Percentiles rank a stretch among this genome's conserved stretches.
Evolutionary conservation across 1,140 invertebrate genomes (phyloP).

Genomic region (Aphelenchoides besseyi): DNA sequence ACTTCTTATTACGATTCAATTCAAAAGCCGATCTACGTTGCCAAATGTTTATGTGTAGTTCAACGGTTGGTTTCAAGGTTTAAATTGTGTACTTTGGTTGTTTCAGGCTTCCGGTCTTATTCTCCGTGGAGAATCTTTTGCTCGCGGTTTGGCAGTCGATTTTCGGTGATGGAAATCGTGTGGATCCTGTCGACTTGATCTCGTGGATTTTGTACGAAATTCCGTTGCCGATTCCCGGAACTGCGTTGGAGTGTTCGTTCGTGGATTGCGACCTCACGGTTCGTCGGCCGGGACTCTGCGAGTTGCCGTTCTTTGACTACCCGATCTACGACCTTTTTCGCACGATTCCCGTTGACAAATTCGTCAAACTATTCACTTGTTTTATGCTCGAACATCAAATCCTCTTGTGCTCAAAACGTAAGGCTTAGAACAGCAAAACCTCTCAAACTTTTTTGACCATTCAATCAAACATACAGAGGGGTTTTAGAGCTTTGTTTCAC

Average conservation of each 20-base stretch:
- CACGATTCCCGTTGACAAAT: constrained; percentile 72
- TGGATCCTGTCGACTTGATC: constrained; percentile 76
- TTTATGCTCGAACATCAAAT: constrained; percentile 94
- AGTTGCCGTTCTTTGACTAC: constrained; percentile 90
- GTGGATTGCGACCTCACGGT: constrained; percentile 42
- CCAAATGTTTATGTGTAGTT: constrained; percentile 78
- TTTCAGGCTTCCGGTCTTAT: constrained; percentile 76
- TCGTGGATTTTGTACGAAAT: constrained; percentile 93
- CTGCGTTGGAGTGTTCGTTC: constrained; percentile 37
- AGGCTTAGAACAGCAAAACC: no score
- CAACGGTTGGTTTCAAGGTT: constrained; percentile 9
- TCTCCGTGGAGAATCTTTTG: constrained; percentile 77
- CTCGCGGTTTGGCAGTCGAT: constrained; percentile 39
- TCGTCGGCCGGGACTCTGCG: constrained; percentile 66
- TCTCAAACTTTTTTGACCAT: constrained; percentile 6
- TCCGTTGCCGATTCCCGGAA: constrained; percentile 77
- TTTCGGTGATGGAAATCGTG: neutral
- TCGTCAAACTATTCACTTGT: constrained; percentile 89
- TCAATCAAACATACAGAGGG: neutral
- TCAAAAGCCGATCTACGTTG: constrained; percentile 87
- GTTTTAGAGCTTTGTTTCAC: no score
- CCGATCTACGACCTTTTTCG: constrained; percentile 79
- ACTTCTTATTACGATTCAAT: constrained; percentile 79
- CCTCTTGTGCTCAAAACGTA: constrained; percentile 82
- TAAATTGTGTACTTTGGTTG: neutral